phyloP scores from a whole-genome alignment of 2,797 vertebrate genomes.

The Adrianichthys oophorus region DNA sequence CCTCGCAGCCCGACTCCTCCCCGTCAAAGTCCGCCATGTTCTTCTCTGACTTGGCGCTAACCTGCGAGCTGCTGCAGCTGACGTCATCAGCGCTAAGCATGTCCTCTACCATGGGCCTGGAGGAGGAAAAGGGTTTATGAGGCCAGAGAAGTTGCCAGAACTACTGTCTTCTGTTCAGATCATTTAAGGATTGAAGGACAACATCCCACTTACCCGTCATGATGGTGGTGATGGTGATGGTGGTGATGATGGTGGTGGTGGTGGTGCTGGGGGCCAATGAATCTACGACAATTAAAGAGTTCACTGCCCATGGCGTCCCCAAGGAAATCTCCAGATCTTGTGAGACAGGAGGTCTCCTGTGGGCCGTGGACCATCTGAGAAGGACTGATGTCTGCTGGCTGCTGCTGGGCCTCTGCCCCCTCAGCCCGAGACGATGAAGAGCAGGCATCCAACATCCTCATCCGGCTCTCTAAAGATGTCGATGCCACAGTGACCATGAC shows the following conservation, averaged over 20 bases:
- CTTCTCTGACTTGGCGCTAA: constrained; percentile 99
- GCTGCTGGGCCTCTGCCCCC: constrained; percentile 71
- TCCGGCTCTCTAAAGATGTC: constrained; percentile 81
- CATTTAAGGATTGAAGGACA: neutral
- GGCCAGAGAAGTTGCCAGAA: no score
- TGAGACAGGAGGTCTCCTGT: constrained; percentile 88
- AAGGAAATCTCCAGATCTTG: constrained; percentile 89
- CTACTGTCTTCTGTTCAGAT: neutral
- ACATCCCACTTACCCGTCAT: constrained; percentile 82
- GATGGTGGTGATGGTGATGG: constrained; percentile 81
- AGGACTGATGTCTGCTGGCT: constrained; percentile 77
- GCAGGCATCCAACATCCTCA: constrained; percentile 89
- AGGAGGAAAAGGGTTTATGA: no score
- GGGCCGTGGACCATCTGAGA: constrained; percentile 84
- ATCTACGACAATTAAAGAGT: constrained; percentile 93
- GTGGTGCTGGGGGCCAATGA: constrained; percentile 94
- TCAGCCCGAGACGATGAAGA: constrained; percentile 77
- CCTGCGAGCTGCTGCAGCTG: constrained; percentile 98
- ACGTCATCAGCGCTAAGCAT: constrained; percentile 98
- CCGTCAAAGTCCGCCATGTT: constrained; percentile 99
- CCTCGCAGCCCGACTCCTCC: constrained; percentile 97
- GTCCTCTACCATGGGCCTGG: constrained; percentile 95
- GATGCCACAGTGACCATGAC: constrained; percentile 62
- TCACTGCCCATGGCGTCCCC: constrained; percentile 93
- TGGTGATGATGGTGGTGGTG: constrained; percentile 90